Evolutionary conservation across 2,113 vertebrate genomes (phyloP), one percentile per base, ranked within the genome.

Genomic region (Sturnira hondurensis): DNA sequence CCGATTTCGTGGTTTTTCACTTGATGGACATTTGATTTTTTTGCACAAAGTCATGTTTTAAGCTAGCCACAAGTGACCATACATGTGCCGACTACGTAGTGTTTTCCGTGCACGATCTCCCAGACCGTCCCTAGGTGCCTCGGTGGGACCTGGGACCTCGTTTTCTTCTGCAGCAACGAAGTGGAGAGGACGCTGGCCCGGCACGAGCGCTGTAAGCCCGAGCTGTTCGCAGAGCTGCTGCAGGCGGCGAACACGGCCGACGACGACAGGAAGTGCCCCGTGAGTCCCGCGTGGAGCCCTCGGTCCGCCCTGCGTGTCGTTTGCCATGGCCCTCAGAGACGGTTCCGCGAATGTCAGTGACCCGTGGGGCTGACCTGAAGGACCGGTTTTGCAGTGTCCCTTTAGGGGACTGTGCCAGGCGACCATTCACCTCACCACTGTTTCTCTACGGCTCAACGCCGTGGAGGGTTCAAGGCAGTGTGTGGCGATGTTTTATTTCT

Each of bases 201-300:
- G 61, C 98, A 99, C 12, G 98, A 98, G 89, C 99, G 99, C 20
- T 98, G 99, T 77, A 98, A 99, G 94, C 99, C 99, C 0, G 99
- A 99, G 97, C 99, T 99, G 98, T 99, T 99, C 33, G 99, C 99
- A 0, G 99, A 99, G 84, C 85, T 99, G 97, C 98, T 99, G 78
- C 99, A 99, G 96, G 99, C 99, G 83, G 99, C 99, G 70, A 99
- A 99, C 97, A 99, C 99, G 20, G 97, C 99, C 38, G 99, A 99
- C 97, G 99, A 99, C 98, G 99, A 99, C 84, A 99, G 99, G 14
- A 99, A 99, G 93, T 99, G 99, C 97, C 99, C 99, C 76, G 99
- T 99, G 97, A 98, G 99, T 98, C 26, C 26, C 4, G 26, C 4
- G 26, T 11, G 12, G 26, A 9, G 26, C 10, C 26, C 0, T 1